These are phyloP conservation scores for Desmophyllum pertusum DNA, from an alignment of 92 coral and sea anemone species.

Conservation along the genomic window DNA sequence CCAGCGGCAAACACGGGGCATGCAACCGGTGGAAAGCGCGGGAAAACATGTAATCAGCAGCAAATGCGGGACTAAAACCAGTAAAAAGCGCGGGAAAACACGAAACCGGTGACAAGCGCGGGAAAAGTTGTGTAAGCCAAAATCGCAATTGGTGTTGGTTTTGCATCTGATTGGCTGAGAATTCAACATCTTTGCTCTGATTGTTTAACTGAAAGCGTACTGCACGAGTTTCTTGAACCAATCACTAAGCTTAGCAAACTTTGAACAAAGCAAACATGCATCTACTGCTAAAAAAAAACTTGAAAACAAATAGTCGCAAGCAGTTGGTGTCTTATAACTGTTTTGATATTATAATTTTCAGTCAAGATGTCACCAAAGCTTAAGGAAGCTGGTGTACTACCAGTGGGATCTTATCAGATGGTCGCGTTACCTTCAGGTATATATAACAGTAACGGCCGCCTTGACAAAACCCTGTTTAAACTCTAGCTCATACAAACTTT, in stretches of 20 bases:
- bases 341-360: background rate
- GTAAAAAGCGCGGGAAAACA: background rate
- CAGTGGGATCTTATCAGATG: constrained; percentile 73
- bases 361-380: constrained; percentile 63
- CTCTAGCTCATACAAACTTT: no score
- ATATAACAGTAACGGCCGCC: background rate
- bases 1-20: no score
- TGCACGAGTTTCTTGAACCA: no score
- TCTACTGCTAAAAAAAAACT: background rate
- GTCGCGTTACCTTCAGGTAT: constrained; percentile 81
- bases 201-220: no score
- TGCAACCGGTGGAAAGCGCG: background rate
- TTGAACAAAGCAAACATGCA: background rate
- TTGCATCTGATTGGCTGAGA: background rate
- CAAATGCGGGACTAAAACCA: background rate
- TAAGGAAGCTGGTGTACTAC: constrained; percentile 66
- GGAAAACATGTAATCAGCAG: background rate
- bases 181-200: no score
- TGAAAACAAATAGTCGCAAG: background rate
- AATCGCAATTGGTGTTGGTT: no score
- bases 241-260: background rate
- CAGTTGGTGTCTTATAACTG: background rate
- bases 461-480: no score
- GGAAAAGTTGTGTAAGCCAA: no score
- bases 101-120: background rate